Percentiles rank a stretch among this genome's conserved stretches.
Evolutionary conservation across 2,113 vertebrate genomes (phyloP).

Genomic region (Picathartes gymnocephalus): DNA sequence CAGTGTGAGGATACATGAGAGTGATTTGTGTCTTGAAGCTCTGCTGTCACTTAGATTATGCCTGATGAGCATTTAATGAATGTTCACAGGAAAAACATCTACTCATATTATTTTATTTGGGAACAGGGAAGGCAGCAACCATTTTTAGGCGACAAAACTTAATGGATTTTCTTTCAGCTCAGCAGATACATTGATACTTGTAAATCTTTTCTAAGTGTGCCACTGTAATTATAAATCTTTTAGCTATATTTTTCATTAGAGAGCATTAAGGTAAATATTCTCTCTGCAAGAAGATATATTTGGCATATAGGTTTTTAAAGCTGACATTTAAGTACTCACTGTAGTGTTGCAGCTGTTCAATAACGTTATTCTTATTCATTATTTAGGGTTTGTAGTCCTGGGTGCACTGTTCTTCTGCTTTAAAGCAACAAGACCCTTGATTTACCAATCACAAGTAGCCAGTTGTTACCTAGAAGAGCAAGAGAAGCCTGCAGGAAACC

Average conservation of each 20-base stretch:
- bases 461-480: neutral
- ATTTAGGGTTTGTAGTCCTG: neutral
- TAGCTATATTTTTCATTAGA: constrained; percentile 31
- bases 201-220: constrained; percentile 39
- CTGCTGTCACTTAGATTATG: constrained; percentile 23
- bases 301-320: constrained; percentile 23
- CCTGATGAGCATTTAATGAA: constrained; percentile 42
- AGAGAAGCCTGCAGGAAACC: neutral
- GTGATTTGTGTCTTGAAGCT: constrained; percentile 34
- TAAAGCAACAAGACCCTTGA: neutral
- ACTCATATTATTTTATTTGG: constrained; percentile 24
- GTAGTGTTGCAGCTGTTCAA: neutral
- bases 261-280: constrained; percentile 46
- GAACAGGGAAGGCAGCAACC: neutral
- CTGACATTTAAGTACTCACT: constrained; percentile 26
- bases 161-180: constrained; percentile 53
- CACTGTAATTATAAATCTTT: constrained; percentile 55
- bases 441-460: neutral
- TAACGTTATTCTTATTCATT: constrained; percentile 37
- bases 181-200: neutral
- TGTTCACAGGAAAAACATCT: constrained; percentile 26
- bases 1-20: neutral
- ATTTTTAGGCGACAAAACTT: constrained; percentile 34
- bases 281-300: constrained; percentile 6
- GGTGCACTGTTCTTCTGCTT: neutral